A percentile compares a stretch with the other conserved stretches of the same genome.
phyloP scores from a whole-genome alignment of 2,113 vertebrate genomes.

The Ibidorhyncha struthersii region DNA sequence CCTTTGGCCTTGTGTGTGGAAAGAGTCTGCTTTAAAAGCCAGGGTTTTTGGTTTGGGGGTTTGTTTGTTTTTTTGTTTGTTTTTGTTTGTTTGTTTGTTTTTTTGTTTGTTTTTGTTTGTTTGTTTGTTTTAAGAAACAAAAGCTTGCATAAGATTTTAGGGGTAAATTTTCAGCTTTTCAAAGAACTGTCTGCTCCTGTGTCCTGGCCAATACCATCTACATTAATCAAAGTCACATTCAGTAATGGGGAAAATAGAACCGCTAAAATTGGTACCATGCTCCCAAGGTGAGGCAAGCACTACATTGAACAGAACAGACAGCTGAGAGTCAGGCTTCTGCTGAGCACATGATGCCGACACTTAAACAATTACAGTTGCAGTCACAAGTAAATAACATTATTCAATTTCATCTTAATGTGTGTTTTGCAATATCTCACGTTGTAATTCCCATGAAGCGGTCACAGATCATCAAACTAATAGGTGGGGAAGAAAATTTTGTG shows the following conservation, averaged over 20 bases:
- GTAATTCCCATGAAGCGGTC: not conserved
- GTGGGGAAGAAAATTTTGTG: not conserved
- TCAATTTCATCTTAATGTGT: not conserved
- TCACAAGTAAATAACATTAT: not conserved
- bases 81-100: not conserved
- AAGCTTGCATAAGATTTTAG: not conserved
- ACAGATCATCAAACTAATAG: constrained; percentile 20
- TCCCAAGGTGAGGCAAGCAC: not conserved
- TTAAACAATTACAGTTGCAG: constrained; percentile 10
- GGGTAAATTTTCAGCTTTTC: not conserved
- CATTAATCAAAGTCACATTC: not conserved
- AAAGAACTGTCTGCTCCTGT: not conserved
- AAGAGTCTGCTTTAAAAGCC: not conserved
- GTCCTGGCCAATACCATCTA: not conserved
- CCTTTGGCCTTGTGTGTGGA: not conserved
- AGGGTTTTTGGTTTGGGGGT: too few species aligned
- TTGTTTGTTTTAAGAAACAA: not conserved
- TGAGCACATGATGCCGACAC: not conserved
- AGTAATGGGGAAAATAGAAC: not conserved
- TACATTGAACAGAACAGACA: not conserved
- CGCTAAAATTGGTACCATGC: not conserved
- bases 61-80: too few species aligned
- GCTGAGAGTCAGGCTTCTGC: not conserved
- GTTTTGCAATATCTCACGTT: not conserved
- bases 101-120: not conserved